These are phyloP conservation scores for Monomorium pharaonis DNA, from an alignment of 1,140 invertebrate species.

Conservation along the genomic window DNA sequence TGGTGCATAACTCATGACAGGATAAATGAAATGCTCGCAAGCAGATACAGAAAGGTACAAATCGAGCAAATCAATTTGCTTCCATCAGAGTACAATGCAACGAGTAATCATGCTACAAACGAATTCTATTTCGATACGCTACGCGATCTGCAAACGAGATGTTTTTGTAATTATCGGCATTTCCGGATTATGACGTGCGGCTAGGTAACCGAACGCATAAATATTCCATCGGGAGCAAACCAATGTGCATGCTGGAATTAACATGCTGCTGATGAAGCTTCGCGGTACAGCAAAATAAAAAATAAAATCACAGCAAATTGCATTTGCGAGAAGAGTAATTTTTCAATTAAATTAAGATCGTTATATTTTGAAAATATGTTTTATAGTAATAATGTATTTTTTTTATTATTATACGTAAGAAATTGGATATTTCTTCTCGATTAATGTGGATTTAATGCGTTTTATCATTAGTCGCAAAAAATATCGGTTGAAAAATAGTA, in stretches of 20 bases:
- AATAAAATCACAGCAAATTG: constrained; percentile 19
- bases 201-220: constrained; percentile 19
- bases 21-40: constrained; percentile 49
- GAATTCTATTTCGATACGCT: constrained; percentile 38
- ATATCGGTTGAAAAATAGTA: neutral
- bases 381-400: neutral
- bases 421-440: neutral
- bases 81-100: constrained; percentile 26
- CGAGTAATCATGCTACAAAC: constrained; percentile 43
- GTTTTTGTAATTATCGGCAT: constrained; percentile 52
- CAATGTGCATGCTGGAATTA: constrained; percentile 24
- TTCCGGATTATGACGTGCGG: constrained; percentile 11
- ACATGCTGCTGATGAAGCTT: constrained; percentile 3
- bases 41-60: constrained; percentile 45
- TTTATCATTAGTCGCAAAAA: neutral
- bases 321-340: neutral
- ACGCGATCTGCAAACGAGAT: constrained; percentile 32
- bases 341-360: constrained; percentile 5
- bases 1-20: constrained; percentile 42
- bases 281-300: neutral
- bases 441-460: neutral
- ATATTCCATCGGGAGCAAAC: constrained; percentile 40
- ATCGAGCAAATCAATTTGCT: constrained; percentile 48
- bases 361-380: neutral
- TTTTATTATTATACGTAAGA: neutral